phyloP scores from a whole-genome alignment of 2,888 invertebrate genomes.

The Aleiodes leptofemur region DNA sequence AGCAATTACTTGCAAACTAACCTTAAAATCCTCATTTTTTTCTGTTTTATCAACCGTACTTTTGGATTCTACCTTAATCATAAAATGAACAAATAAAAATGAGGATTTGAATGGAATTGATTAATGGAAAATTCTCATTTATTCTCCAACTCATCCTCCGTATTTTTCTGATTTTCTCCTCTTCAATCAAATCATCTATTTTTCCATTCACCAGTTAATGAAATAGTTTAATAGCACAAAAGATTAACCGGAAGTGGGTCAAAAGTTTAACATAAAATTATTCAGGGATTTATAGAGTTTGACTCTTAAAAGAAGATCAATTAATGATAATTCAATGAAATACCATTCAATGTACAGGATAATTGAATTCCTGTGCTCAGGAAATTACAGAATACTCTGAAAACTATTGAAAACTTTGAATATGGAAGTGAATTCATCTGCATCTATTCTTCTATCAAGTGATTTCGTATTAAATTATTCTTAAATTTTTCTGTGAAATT shows the following conservation, averaged over 20 bases:
- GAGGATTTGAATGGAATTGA: too few species aligned
- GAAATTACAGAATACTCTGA: conserved; percentile 34
- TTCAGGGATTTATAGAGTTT: conserved; percentile 12
- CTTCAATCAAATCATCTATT: background rate
- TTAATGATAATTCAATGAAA: conserved; percentile 45
- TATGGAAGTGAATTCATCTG: too few species aligned
- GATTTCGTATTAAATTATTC: background rate
- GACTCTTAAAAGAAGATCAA: conserved; percentile 14
- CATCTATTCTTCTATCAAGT: too few species aligned
- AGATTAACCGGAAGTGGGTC: conserved; percentile 37
- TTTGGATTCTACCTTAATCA: too few species aligned
- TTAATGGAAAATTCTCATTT: too few species aligned
- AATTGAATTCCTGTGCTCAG: conserved; percentile 36
- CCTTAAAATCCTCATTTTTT: too few species aligned
- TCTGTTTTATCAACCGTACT: too few species aligned
- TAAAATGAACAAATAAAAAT: too few species aligned
- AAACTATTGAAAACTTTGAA: background rate
- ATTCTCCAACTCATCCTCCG: too few species aligned
- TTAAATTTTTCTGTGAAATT: background rate
- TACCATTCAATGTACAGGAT: conserved; percentile 23
- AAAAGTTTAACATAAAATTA: conserved; percentile 42
- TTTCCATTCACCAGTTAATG: background rate
- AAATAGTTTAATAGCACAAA: too few species aligned
- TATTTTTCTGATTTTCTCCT: too few species aligned
- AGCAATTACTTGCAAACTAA: too few species aligned